Evolutionary conservation across 2,888 invertebrate species (phyloP).

Genomic region (Gisinianus flammeolus): DNA sequence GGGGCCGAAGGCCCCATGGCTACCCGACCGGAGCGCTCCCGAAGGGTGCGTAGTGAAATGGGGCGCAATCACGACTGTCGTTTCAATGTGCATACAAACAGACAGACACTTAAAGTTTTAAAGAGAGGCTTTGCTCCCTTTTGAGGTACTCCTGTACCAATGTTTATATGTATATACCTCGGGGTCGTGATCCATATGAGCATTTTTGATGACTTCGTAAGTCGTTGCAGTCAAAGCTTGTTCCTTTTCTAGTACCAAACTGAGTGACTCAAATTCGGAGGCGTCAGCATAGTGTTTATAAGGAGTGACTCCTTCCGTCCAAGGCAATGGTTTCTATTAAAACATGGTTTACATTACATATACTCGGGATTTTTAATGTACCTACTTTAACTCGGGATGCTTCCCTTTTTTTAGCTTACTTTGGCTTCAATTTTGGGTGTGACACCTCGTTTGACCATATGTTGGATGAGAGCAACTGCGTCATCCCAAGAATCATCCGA

Average conservation of each 20-base stretch:
- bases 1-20: too few species aligned
- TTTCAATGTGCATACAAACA: too few species aligned
- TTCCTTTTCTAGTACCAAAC: not conserved
- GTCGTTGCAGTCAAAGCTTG: not conserved
- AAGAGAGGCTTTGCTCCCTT: too few species aligned
- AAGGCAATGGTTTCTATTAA: not conserved
- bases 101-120: too few species aligned
- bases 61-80: too few species aligned
- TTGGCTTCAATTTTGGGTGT: not conserved
- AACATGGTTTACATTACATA: not conserved
- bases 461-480: constrained; percentile 46
- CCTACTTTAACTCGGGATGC: not conserved
- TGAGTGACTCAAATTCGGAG: not conserved
- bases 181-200: not conserved
- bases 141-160: too few species aligned
- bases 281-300: not conserved
- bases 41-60: too few species aligned
- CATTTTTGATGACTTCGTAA: not conserved
- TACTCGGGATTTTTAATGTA: not conserved
- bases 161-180: too few species aligned
- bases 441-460: constrained; percentile 44
- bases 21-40: too few species aligned
- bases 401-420: not conserved
- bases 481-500: constrained; percentile 55
- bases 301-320: too few species aligned